Conservation (phyloP, 2,797 vertebrate genomes). For the Acomys russatus region DNA sequence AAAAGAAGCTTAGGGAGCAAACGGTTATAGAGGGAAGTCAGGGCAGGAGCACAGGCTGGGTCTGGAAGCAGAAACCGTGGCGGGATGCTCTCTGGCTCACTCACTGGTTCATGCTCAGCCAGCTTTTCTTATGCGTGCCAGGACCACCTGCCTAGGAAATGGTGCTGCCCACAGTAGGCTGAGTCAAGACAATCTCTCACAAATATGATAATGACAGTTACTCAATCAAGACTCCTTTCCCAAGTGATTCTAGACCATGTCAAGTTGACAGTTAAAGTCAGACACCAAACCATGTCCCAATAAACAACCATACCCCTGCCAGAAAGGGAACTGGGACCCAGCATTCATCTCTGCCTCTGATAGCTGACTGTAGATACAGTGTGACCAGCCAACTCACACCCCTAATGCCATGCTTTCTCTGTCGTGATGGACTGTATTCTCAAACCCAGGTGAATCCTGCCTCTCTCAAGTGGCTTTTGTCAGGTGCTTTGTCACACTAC, state of each 20-base stretch:
- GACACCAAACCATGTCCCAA: not conserved
- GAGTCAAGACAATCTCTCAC: not conserved
- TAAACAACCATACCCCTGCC: not conserved
- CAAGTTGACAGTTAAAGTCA: not conserved
- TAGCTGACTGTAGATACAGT: not conserved
- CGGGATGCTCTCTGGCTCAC: not conserved
- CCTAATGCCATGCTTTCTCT: not conserved
- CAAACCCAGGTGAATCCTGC: not conserved
- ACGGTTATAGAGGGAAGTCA: not conserved
- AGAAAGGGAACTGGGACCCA: not conserved
- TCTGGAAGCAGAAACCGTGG: not conserved
- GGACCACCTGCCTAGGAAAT: not conserved
- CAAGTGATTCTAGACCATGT: not conserved
- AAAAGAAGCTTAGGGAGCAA: not conserved
- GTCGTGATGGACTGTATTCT: not conserved
- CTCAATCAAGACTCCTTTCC: not conserved
- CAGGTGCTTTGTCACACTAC: not conserved
- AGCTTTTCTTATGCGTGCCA: not conserved
- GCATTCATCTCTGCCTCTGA: not conserved
- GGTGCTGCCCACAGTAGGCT: not conserved
- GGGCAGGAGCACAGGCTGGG: not conserved
- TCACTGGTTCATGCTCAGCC: not conserved
- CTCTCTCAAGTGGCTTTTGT: not conserved
- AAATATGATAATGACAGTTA: not conserved
- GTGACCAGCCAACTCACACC: not conserved